Conservation (phyloP, 2,113 vertebrate species). For the Odontesthes bonariensis region DNA sequence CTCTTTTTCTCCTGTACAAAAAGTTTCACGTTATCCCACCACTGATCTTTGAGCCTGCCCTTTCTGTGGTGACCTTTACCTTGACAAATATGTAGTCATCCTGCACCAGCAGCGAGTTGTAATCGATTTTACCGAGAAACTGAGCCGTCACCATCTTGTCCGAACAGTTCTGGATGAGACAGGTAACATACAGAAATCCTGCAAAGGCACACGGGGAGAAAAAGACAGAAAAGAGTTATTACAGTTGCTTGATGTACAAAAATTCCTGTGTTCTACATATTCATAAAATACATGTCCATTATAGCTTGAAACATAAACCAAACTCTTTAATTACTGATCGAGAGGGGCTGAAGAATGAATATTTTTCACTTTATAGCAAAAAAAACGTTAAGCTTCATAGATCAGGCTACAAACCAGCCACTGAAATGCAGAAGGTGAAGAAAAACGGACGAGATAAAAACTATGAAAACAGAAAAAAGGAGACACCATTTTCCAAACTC, state of each 20-base stretch:
- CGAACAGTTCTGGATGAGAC: conserved; percentile 92
- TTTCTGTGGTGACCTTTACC: conserved; percentile 77
- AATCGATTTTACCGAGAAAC: conserved; percentile 89
- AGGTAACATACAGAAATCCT: conserved; percentile 92
- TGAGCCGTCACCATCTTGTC: conserved; percentile 84
- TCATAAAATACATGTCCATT: too few species aligned
- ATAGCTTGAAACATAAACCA: too few species aligned
- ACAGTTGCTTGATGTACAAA: neutral
- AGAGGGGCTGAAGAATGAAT: too few species aligned
- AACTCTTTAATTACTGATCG: too few species aligned
- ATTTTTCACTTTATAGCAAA: neutral
- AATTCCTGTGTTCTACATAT: too few species aligned
- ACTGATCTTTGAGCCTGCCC: neutral
- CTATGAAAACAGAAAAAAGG: neutral
- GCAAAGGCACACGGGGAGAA: conserved; percentile 44
- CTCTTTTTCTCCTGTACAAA: too few species aligned
- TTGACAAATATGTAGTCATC: conserved; percentile 95
- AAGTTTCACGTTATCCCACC: neutral
- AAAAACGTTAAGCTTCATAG: neutral
- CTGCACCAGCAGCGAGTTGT: conserved; percentile 90
- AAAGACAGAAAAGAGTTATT: conserved; percentile 22
- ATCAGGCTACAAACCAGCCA: neutral
- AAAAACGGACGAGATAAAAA: conserved; percentile 19
- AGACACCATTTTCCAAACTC: conserved; percentile 49
- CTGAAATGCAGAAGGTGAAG: neutral